Conservation (phyloP, 2,888 invertebrate genomes). For the Ligdia adustata region DNA sequence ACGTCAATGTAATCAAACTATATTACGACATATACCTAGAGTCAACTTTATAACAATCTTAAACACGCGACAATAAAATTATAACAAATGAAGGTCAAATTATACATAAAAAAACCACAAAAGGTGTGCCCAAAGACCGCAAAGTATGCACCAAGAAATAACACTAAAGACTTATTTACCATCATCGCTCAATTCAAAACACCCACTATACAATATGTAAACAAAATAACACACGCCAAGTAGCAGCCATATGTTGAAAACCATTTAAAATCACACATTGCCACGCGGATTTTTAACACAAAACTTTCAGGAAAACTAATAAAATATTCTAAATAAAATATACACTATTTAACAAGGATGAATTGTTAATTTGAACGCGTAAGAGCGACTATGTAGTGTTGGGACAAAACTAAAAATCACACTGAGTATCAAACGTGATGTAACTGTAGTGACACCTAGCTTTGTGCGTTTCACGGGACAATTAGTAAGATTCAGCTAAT, state of each 20-base stretch:
- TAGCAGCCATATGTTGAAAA: constrained; percentile 63
- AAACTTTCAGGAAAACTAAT: constrained; percentile 8
- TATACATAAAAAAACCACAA: constrained; percentile 2
- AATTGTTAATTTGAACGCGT: constrained; percentile 8
- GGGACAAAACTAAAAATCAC: constrained; percentile 46
- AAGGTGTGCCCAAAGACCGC: constrained; percentile 11
- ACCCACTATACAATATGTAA: constrained; percentile 55
- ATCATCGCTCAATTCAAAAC: constrained; percentile 62
- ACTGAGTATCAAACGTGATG: constrained; percentile 53
- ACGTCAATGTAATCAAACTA: too few relatives aligned
- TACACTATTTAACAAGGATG: background rate
- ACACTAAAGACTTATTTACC: constrained; percentile 45
- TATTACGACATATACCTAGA: too few relatives aligned
- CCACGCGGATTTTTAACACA: constrained; percentile 12
- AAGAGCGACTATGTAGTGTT: constrained; percentile 23
- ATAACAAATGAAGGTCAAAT: constrained; percentile 15
- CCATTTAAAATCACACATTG: constrained; percentile 56
- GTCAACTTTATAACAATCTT: too few relatives aligned
- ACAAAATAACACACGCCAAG: constrained; percentile 56
- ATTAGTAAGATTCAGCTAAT: too few relatives aligned
- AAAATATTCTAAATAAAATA: background rate
- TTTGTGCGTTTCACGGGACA: too few relatives aligned
- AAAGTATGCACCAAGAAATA: constrained; percentile 1
- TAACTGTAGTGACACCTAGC: constrained; percentile 53
- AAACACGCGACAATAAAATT: constrained; percentile 3